Percentiles rank a stretch among this genome's conserved stretches.
Conservation (phyloP, 1,140 invertebrate species). For the Chymomyza costata region DNA sequence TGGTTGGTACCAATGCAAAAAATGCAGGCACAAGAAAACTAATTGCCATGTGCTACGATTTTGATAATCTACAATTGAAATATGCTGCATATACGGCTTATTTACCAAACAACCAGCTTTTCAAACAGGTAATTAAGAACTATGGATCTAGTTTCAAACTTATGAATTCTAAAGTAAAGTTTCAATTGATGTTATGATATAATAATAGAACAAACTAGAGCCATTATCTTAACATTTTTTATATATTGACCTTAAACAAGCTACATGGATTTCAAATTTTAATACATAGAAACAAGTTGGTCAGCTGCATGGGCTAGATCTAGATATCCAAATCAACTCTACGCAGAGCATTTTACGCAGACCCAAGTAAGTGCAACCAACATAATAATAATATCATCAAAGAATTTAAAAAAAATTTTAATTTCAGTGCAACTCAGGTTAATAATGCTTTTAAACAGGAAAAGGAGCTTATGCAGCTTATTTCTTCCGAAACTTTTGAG, state of each 20-base stretch:
- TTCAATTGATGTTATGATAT: no score
- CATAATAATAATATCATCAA: no score
- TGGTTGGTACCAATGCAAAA: slow-evolving; percentile 16
- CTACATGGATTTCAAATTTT: neutral
- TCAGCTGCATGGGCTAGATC: slow-evolving; percentile 22
- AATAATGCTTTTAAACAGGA: slow-evolving; percentile 10
- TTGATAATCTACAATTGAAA: slow-evolving; percentile 15
- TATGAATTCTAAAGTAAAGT: neutral
- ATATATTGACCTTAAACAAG: no score
- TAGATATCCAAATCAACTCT: slow-evolving; percentile 19
- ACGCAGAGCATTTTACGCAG: slow-evolving; percentile 5
- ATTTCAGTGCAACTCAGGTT: slow-evolving; percentile 1
- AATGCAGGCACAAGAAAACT: slow-evolving; percentile 8
- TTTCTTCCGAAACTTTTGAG: slow-evolving; percentile 2
- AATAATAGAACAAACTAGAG: no score
- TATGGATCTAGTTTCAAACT: neutral
- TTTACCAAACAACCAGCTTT: neutral
- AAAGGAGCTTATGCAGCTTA: slow-evolving; percentile 11
- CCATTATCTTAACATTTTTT: no score
- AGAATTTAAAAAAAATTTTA: neutral
- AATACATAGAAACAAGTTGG: slow-evolving; percentile 21
- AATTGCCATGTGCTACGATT: slow-evolving; percentile 32
- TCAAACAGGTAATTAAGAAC: slow-evolving; percentile 13
- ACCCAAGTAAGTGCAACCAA: slow-evolving; percentile 26
- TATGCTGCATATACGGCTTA: slow-evolving; percentile 32